A percentile compares a stretch with the other conserved stretches of the same genome.
Evolutionary conservation across 2,797 vertebrate species (phyloP).

Genomic region (Takifugu ocellatus): DNA sequence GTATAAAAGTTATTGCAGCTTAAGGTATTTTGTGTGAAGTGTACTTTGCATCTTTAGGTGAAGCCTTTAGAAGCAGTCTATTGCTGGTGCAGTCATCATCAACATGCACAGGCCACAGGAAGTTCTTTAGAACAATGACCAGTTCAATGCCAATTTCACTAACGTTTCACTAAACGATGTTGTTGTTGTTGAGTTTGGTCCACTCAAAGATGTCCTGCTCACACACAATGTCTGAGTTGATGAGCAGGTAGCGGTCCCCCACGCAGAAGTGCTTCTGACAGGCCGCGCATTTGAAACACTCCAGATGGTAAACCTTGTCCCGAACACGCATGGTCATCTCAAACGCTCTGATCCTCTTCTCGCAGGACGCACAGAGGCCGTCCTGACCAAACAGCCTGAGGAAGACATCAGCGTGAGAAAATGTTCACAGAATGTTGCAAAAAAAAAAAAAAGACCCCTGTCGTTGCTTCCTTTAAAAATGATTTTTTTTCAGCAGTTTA

Average conservation of each 20-base stretch:
- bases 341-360: constrained; percentile 96
- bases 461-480: too few species aligned
- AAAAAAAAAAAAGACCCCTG: not conserved
- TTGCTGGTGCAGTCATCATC: constrained; percentile 49
- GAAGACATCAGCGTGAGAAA: constrained; percentile 1
- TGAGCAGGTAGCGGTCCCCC: constrained; percentile 96
- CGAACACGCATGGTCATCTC: constrained; percentile 99
- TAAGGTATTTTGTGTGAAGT: constrained; percentile 17
- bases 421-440: not conserved
- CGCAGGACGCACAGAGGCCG: constrained; percentile 93
- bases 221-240: constrained; percentile 99
- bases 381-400: constrained; percentile 94
- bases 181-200: constrained; percentile 91
- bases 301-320: constrained; percentile 98
- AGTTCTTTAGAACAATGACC: too few species aligned
- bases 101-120: constrained; percentile 29
- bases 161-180: constrained; percentile 52
- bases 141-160: too few species aligned
- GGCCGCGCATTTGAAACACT: constrained; percentile 98
- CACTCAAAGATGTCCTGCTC: constrained; percentile 99
- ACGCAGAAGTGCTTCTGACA: constrained; percentile 99
- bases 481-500: too few species aligned
- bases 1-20: constrained; percentile 46
- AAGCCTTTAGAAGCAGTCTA: constrained; percentile 20
- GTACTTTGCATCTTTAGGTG: constrained; percentile 46